Evolutionary conservation across 2,113 vertebrate species (phyloP).

Genomic region (Crotalus helleri): DNA sequence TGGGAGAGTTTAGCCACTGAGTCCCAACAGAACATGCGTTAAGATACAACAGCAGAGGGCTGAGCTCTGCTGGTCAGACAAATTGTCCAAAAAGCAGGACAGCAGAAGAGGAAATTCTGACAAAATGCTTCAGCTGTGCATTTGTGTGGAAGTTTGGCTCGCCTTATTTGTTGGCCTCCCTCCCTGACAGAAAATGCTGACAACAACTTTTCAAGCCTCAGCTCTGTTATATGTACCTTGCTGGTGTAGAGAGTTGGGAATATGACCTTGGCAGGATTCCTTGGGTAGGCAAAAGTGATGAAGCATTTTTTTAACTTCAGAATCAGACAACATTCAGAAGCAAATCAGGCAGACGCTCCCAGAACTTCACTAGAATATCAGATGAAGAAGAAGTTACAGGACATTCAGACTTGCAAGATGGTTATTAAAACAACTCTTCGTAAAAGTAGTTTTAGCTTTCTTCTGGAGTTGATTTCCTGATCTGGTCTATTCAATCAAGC

Average conservation of each 20-base stretch:
- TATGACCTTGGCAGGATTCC: background rate
- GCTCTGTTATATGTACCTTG: background rate
- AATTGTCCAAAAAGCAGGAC: background rate
- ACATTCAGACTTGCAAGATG: background rate
- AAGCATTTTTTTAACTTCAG: background rate
- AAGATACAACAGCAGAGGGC: background rate
- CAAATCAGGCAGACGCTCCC: background rate
- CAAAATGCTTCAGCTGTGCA: background rate
- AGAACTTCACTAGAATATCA: background rate
- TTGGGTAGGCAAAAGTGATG: background rate
- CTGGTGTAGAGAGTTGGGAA: background rate
- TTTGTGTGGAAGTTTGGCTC: background rate
- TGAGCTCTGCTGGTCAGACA: background rate
- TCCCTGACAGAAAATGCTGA: background rate
- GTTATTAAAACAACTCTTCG: background rate
- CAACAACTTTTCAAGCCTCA: background rate
- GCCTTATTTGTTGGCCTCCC: background rate
- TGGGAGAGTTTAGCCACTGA: background rate
- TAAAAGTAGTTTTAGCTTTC: background rate
- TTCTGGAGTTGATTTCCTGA: background rate
- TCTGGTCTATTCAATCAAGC: background rate
- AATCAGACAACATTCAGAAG: background rate
- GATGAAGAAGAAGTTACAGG: background rate
- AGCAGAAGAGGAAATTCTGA: background rate
- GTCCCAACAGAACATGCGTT: background rate